Base-by-base conservation (phyloP, 2,888 invertebrate species). In the Lasiommata megera region DNA sequence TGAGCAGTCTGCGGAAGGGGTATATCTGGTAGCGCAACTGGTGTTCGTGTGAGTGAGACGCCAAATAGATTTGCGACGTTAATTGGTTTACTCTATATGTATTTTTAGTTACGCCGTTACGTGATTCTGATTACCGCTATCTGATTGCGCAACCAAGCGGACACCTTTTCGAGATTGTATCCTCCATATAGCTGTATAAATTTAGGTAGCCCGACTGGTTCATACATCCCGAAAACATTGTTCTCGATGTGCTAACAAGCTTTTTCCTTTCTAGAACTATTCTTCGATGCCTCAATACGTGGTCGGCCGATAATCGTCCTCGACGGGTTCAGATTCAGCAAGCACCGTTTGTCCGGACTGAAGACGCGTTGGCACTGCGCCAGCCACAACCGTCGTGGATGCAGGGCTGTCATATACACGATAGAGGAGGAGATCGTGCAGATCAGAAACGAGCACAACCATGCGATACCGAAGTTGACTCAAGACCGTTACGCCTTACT, bases 391-490 rank as follows among this genome's bases (percentile, higher is more conserved):
- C 38, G 60, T 3, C 55, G 51, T 0, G 71, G 71, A 0, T 80
- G 79, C 36, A 65, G 58, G 3, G 76, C 75, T 0, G 60, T 65
- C 1, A 40, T 74, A 3, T 66, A 67, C 50, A 74, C 72, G 0
- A 8, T 67, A 0, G 63, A 70, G 0, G 51, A 58, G 6, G 18
- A 53, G 3, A 58, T 73, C 9, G 40, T 72, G 5, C 54, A 60
- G 7, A 64, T 57, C 12, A 65, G 68, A 1, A 65, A 67, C 12
- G 31, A 34, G 1, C 73, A 73, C 44, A 70, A 61, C 6, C 71
- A 75, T 54, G 54, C 59, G 3, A 52, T 34, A 23, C 41, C 60
- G 29, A 44, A 37, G n/a, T 41, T 14, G n/a, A 47, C 52, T 1
- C 29, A 23, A 23, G 23, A 43, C n/a, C 9, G 40, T 12, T 31